Base-by-base conservation (phyloP, 2,888 invertebrate genomes). In the Orthosia gracilis region DNA sequence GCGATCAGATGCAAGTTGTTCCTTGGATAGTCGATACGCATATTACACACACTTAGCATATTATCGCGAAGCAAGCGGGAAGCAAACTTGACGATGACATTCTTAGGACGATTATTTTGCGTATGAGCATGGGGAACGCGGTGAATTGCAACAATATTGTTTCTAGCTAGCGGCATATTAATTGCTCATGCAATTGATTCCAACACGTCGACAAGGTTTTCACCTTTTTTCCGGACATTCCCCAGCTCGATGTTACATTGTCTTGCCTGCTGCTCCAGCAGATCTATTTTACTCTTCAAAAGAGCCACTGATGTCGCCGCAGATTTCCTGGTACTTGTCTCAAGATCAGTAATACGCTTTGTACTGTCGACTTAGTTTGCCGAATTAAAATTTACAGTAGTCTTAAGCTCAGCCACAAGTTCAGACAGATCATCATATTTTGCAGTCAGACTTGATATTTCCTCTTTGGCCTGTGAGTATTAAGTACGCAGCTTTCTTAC, bases 221-320 rank as follows among this genome's bases (percentile, higher is more conserved):
- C 72, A 67, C 67, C 62, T 2, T 45, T 67, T 62, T 73, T 62
- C 21, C 63, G 67, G 7, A 73, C 3, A n/a, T 68, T 73, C 4
- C 21, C 15, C 13, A 73, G 57, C 31, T 67, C 68, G 21, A 73
- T 57, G 31, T 67, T 72, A n/a, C 72, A 73, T 7, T 62, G 66
- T 4, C 66, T n/a, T 0, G 67, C 73, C 18, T 64, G 62, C 17
- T 63, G 73, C 17, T 73, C 67, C 49, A 73, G 18, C 18, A 31
- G 31, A 17, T 73, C 72, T 47, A 66, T 61, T 62, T 73, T 67
- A 17, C 45, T 55, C 17, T 67, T 23, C 4, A 55, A 23, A 4
- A 55, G 23, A 55, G 55, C 23, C 23, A 55, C 23, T 13, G 55
- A 55, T 23, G 23, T 12, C 55, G 55, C 21, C 12, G 55, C 21